Percentiles rank a stretch among this genome's conserved stretches.
Conservation (phyloP, 2,888 invertebrate genomes). For the Exephanes ischioxanthus region DNA sequence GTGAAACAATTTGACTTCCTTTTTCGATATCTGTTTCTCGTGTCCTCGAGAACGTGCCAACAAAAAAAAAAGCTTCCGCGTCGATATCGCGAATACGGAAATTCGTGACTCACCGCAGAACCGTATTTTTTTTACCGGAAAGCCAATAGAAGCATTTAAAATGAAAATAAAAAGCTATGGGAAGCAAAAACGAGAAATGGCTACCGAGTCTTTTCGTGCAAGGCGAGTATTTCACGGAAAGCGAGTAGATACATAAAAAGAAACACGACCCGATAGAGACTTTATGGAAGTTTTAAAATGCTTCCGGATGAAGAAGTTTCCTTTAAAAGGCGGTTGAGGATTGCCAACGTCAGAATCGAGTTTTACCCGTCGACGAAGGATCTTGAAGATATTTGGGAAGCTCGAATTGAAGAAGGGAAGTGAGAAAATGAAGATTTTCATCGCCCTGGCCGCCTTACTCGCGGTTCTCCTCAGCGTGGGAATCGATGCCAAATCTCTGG, state of each 20-base stretch:
- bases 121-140: neutral
- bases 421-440: neutral
- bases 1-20: too few species aligned
- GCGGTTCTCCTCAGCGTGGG: neutral
- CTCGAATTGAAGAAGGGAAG: neutral
- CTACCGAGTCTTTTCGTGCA: neutral
- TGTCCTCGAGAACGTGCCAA: too few species aligned
- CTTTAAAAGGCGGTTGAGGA: neutral
- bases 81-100: neutral
- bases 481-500: neutral
- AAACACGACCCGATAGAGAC: too few species aligned
- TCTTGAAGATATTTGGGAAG: too few species aligned
- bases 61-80: neutral
- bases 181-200: neutral
- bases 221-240: too few species aligned
- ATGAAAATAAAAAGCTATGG: neutral
- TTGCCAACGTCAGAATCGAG: neutral
- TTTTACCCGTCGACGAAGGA: too few species aligned
- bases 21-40: too few species aligned
- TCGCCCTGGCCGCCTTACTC: neutral
- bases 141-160: neutral
- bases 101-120: neutral
- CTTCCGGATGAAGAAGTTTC: neutral
- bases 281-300: neutral
- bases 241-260: too few species aligned